Evolutionary conservation across 1,140 invertebrate genomes (phyloP), one percentile per base, ranked within the genome.

Genomic region (Sitobion miscanthi): DNA sequence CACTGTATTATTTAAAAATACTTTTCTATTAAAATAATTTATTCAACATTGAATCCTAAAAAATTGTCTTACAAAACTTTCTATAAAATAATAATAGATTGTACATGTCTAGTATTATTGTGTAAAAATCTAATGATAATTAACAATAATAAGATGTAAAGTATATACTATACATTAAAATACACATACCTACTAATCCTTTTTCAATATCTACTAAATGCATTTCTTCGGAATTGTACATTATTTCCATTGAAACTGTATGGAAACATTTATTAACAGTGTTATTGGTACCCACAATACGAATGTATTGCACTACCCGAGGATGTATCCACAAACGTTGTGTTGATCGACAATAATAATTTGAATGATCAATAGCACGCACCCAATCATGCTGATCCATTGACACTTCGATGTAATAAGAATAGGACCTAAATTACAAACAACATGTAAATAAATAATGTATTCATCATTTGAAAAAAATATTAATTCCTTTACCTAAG

Each of bases 231-330:
- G 96, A 96, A 57, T 97, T 98, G 95, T 97, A 99, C 95, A 97
- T 97, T 91, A 98, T 98, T 96, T 99, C 98, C 95, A 99, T 97
- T 30, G 97, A 96, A 8, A 99, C 98, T 87, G 98, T 96, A 96
- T 99, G 98, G 95, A 99, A 99, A 94, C 99, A 98, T 95, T 98
- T 97, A 95, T 99, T 99, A 7, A 99, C 98, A 45, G 98, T 99
- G 95, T 99, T 99, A 95, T 99, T 97, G 49, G 98, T 99, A 94
- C 98, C 99, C 94, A 99, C 98, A 85, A 99, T 96, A 94, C 97
- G 96, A 94, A 99, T 97, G 95, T 97, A 99, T 94, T 97, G 96
- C 87, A 99, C 98, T 92, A 99, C 98, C 93, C 98, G 95, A 20
- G 98, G 96, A 94, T 97, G 96, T 96, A 99, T 99, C 95, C 98